Percentiles rank a stretch among this genome's conserved stretches.
These are phyloP conservation scores for Drepanosiphum platanoidis DNA, from an alignment of 2,888 invertebrate genomes.

Conservation along the genomic window DNA sequence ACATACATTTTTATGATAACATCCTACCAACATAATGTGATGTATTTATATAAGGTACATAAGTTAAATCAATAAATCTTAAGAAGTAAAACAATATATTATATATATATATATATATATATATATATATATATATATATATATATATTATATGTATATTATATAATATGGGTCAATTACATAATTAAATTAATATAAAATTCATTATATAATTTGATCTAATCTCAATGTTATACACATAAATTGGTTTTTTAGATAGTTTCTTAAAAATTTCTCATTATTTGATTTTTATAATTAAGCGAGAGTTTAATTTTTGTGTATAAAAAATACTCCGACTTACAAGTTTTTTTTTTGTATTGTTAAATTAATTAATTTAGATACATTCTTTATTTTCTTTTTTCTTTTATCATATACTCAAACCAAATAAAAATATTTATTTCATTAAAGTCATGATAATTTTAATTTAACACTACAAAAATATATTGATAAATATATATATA, in stretches of 20 bases:
- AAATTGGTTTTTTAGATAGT: neutral
- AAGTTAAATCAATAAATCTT: neutral
- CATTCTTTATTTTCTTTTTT: neutral
- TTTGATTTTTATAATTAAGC: no score
- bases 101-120: no score
- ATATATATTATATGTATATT: no score
- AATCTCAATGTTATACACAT: neutral
- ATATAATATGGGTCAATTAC: no score
- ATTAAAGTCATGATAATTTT: neutral
- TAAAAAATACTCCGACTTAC: neutral
- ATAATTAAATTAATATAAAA: neutral
- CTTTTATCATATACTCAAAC: neutral
- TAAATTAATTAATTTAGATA: neutral
- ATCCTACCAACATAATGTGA: neutral
- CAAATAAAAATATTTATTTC: neutral
- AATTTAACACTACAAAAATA: conserved; percentile 39
- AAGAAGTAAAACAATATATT: neutral
- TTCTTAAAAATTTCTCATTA: neutral
- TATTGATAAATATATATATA: neutral
- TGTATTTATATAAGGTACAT: neutral
- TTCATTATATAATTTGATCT: neutral
- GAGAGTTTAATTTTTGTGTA: neutral
- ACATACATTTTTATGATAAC: neutral
- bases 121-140: no score
- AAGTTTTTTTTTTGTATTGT: neutral